phyloP scores from a whole-genome alignment of 1,140 invertebrate species.

The Stegodyphus mimosarum region DNA sequence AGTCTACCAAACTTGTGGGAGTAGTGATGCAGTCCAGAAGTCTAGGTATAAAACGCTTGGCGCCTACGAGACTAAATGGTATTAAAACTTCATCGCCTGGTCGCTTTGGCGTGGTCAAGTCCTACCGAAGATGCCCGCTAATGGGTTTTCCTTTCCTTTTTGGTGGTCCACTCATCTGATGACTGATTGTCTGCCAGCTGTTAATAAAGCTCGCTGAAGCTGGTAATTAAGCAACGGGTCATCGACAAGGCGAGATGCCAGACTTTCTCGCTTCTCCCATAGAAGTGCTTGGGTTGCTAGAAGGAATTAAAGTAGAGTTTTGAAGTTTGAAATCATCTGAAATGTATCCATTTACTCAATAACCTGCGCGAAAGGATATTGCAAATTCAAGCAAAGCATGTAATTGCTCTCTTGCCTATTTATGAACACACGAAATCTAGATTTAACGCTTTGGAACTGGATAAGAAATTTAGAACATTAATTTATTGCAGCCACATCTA shows the following conservation, averaged over 20 bases:
- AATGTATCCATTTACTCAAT: no score
- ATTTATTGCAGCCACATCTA: no score
- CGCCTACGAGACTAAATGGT: slow-evolving; percentile 44
- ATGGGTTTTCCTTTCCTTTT: slow-evolving; percentile 34
- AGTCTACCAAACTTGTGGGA: slow-evolving; percentile 7
- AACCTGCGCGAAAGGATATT: no score
- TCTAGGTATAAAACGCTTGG: slow-evolving; percentile 38
- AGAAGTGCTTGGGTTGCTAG: no score
- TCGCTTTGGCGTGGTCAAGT: slow-evolving; percentile 41
- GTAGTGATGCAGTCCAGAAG: slow-evolving; percentile 36
- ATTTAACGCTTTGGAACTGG: no score
- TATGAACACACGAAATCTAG: no score
- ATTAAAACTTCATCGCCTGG: slow-evolving; percentile 45
- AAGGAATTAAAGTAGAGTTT: no score
- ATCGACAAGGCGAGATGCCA: not conserved
- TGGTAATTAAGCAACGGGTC: slow-evolving; percentile 30
- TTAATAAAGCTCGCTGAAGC: slow-evolving; percentile 46
- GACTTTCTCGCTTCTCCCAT: not conserved
- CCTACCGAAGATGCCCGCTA: slow-evolving; percentile 29
- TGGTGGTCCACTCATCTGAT: slow-evolving; percentile 14
- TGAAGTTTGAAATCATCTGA: no score
- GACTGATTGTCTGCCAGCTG: slow-evolving; percentile 37
- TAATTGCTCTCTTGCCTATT: no score
- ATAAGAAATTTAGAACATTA: no score
- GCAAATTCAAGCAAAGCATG: no score